A percentile compares a stretch with the other conserved stretches of the same genome.
Evolutionary conservation across 1,140 invertebrate species (phyloP).

Genomic region (Brachionus manjavacas): DNA sequence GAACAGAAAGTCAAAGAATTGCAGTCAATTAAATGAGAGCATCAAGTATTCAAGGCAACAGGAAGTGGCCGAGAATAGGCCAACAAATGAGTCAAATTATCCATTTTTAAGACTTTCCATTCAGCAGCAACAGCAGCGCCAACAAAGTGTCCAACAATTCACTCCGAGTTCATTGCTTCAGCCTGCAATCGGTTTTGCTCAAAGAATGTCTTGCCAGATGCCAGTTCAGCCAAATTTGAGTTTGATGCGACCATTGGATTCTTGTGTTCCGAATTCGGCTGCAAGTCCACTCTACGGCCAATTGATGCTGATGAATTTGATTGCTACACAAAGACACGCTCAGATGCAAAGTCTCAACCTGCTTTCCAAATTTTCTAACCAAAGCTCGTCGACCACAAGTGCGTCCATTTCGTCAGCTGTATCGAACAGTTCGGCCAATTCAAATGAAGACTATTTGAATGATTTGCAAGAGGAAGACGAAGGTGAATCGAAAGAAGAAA

Average conservation of each 20-base stretch:
- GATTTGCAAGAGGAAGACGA: not conserved
- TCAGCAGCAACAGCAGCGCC: not conserved
- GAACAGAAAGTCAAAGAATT: conserved; percentile 23
- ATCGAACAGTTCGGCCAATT: conserved; percentile 1
- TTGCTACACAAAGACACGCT: conserved; percentile 3
- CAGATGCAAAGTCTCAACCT: not conserved
- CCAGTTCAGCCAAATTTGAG: not conserved
- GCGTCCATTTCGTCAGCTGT: conserved; percentile 10
- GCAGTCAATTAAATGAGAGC: not conserved
- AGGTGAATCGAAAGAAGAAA: not conserved
- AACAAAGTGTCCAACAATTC: not conserved
- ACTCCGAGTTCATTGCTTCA: not conserved
- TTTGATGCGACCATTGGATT: not conserved
- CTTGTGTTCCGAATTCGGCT: not conserved
- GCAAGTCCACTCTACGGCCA: not conserved
- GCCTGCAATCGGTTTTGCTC: not conserved
- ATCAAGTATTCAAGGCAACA: not conserved
- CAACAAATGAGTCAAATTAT: not conserved
- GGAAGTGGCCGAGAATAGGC: not conserved
- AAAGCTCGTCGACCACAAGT: conserved; percentile 26
- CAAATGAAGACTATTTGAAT: not conserved
- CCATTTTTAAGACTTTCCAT: not conserved
- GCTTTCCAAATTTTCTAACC: not conserved
- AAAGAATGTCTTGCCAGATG: not conserved
- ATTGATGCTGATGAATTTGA: not conserved